Percentiles rank a stretch among this genome's conserved stretches.
These are phyloP conservation scores for Meandrusa payeni DNA, from an alignment of 2,888 invertebrate species.

Conservation along the genomic window DNA sequence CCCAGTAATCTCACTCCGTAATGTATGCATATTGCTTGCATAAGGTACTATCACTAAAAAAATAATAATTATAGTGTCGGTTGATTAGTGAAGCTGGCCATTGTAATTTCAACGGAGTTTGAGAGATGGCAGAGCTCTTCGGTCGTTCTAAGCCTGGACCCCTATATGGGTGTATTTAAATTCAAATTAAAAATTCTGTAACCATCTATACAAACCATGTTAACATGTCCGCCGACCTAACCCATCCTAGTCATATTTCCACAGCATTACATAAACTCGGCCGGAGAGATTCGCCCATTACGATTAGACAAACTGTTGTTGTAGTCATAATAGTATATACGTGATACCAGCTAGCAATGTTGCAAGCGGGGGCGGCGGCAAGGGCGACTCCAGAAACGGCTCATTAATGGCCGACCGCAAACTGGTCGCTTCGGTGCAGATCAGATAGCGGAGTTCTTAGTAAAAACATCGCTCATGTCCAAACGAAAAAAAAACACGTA, in stretches of 20 bases:
- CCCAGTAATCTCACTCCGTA: too few species aligned
- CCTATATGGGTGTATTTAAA: too few species aligned
- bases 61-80: too few species aligned
- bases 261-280: conserved; percentile 3
- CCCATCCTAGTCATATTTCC: conserved; percentile 3
- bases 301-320: conserved; percentile 16
- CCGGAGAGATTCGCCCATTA: conserved; percentile 14
- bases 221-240: too few species aligned
- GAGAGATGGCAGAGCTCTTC: too few species aligned
- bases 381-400: conserved; percentile 32
- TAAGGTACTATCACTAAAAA: too few species aligned
- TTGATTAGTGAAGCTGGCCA: too few species aligned
- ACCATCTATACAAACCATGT: too few species aligned
- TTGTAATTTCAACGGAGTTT: too few species aligned
- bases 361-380: conserved; percentile 26
- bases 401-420: conserved; percentile 35
- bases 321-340: conserved; percentile 5
- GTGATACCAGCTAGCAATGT: conserved; percentile 1
- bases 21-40: too few species aligned
- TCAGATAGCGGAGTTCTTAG: conserved; percentile 37
- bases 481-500: not conserved
- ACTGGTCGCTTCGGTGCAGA: conserved; percentile 38
- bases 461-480: conserved; percentile 14
- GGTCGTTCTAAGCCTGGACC: too few species aligned
- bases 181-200: not conserved